A percentile compares a stretch with the other conserved stretches of the same genome.
Evolutionary conservation across 2,113 vertebrate species (phyloP).

Genomic region (Pycnonotus jocosus): DNA sequence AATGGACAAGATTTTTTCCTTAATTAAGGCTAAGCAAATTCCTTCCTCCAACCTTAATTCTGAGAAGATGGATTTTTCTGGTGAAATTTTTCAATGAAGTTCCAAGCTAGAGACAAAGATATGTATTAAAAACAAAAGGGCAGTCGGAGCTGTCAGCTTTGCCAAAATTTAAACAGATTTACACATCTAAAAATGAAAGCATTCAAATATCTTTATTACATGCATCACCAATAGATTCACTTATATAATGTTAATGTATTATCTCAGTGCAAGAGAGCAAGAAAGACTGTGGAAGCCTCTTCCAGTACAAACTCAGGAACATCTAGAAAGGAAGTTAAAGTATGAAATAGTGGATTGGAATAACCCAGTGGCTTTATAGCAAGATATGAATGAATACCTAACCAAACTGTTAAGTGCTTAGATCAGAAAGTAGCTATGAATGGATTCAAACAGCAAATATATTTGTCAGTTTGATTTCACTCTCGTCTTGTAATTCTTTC

Average conservation of each 20-base stretch:
- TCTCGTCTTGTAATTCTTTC: background rate
- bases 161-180: background rate
- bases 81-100: background rate
- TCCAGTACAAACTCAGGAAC: background rate
- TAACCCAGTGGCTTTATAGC: background rate
- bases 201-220: background rate
- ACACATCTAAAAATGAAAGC: background rate
- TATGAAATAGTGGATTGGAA: background rate
- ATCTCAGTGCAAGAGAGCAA: background rate
- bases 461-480: background rate
- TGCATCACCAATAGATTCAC: background rate
- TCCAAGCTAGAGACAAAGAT: background rate
- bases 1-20: background rate
- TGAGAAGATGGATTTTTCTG: background rate
- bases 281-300: background rate
- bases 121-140: background rate
- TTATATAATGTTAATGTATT: background rate
- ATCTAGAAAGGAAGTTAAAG: background rate
- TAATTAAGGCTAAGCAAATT: background rate
- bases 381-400: background rate
- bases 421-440: background rate
- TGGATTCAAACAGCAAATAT: background rate
- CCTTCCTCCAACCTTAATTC: background rate
- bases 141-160: background rate
- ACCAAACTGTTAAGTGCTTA: background rate